Evolutionary conservation across 2,888 invertebrate species (phyloP).

Genomic region (Drosophila acutilabella): DNA sequence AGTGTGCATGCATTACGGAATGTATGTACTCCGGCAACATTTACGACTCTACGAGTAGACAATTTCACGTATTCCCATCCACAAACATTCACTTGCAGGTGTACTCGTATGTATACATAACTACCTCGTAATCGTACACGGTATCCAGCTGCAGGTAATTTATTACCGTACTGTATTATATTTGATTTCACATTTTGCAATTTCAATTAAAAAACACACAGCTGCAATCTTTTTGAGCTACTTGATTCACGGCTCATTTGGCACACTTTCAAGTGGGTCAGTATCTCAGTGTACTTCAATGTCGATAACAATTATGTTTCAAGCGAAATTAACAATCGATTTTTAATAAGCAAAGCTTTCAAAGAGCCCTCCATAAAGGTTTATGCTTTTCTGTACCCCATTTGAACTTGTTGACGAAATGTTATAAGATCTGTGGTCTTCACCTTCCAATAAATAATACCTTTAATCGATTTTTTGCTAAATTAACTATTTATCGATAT

Average conservation of each 20-base stretch:
- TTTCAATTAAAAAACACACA: no score
- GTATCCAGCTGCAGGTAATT: constrained; percentile 23
- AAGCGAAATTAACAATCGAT: neutral
- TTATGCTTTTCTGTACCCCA: no score
- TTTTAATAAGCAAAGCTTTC: no score
- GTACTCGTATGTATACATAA: constrained; percentile 23
- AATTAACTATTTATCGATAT: no score
- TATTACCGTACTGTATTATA: constrained; percentile 34
- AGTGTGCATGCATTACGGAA: constrained; percentile 68
- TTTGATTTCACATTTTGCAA: constrained; percentile 17
- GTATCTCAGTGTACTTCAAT: neutral
- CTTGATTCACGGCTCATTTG: neutral
- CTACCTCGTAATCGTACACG: constrained; percentile 7
- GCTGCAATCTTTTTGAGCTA: no score
- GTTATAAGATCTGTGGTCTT: no score
- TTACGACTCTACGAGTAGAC: neutral
- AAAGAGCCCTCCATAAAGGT: no score
- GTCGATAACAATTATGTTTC: neutral
- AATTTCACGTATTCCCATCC: constrained; percentile 1
- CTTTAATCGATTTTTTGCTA: no score
- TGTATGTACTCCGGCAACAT: constrained; percentile 25
- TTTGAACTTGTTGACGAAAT: no score
- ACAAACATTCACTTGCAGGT: constrained; percentile 1
- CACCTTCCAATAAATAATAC: no score
- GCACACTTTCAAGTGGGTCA: neutral